Evolutionary conservation across 2,797 vertebrate genomes (phyloP).

Genomic region (Poeciliopsis paucimaculata): DNA sequence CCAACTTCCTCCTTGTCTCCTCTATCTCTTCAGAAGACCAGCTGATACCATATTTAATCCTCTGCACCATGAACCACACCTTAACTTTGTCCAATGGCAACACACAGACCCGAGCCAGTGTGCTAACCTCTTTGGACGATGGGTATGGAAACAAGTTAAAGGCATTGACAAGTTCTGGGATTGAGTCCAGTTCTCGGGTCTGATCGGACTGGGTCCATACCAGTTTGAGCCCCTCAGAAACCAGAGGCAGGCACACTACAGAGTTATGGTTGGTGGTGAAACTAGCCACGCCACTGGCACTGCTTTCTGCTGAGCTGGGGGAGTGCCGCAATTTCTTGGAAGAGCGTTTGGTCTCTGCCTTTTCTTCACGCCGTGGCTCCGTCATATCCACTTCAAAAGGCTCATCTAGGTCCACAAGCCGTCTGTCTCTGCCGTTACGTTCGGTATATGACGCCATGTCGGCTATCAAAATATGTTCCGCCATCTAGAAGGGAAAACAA

Average conservation of each 20-base stretch:
- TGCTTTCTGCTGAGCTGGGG: slow-evolving; percentile 63
- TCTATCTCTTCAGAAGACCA: slow-evolving; percentile 93
- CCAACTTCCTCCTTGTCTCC: slow-evolving; percentile 84
- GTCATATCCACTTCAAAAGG: slow-evolving; percentile 55
- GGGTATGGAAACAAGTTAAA: slow-evolving; percentile 94
- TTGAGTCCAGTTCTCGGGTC: slow-evolving; percentile 87
- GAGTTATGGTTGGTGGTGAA: slow-evolving; percentile 86
- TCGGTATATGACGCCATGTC: slow-evolving; percentile 76
- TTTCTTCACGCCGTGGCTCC: slow-evolving; percentile 63
- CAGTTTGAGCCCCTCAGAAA: slow-evolving; percentile 90
- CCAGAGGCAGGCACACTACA: slow-evolving; percentile 89
- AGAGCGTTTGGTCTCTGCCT: slow-evolving; percentile 50
- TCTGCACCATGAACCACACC: slow-evolving; percentile 93
- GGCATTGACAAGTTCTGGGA: slow-evolving; percentile 87
- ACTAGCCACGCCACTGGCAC: slow-evolving; percentile 67
- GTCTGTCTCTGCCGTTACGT: slow-evolving; percentile 60
- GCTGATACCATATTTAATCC: slow-evolving; percentile 92
- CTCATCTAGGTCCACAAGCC: slow-evolving; percentile 57
- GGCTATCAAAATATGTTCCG: slow-evolving; percentile 47
- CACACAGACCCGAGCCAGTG: slow-evolving; percentile 83
- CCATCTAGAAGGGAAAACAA: slow-evolving; percentile 60
- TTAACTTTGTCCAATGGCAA: slow-evolving; percentile 92
- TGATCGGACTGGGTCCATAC: slow-evolving; percentile 92
- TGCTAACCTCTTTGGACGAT: slow-evolving; percentile 86
- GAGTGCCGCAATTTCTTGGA: slow-evolving; percentile 66